phyloP scores from a whole-genome alignment of 2,888 invertebrate genomes.

The Orchesellides sinensis region DNA sequence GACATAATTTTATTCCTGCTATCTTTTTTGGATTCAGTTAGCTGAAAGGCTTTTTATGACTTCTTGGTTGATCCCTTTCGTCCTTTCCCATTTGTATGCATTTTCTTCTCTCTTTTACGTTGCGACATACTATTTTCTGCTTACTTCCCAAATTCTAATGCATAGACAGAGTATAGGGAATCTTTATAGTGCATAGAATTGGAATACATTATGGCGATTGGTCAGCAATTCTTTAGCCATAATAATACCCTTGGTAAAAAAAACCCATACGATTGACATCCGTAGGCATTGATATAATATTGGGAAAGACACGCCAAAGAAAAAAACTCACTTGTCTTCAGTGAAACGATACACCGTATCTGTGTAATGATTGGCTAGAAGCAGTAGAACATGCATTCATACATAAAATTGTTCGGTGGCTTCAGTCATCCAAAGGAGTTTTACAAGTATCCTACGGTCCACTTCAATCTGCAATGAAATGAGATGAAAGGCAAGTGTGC shows the following conservation, averaged over 20 bases:
- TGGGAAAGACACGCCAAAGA: background rate
- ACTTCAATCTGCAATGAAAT: constrained; percentile 47
- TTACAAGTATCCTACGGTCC: constrained; percentile 35
- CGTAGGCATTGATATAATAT: too few species aligned
- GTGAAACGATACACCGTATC: constrained; percentile 11
- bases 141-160: too few species aligned
- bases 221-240: constrained; percentile 24
- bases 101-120: background rate
- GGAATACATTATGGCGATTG: constrained; percentile 19
- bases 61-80: constrained; percentile 27
- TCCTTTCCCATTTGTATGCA: constrained; percentile 25
- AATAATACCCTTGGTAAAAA: too few species aligned
- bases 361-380: constrained; percentile 44
- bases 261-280: too few species aligned
- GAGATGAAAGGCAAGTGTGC: constrained; percentile 35
- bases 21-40: background rate
- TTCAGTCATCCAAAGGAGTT: background rate
- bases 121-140: background rate
- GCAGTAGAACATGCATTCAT: constrained; percentile 13
- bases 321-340: background rate
- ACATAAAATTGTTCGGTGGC: too few species aligned
- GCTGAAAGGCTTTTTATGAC: constrained; percentile 26
- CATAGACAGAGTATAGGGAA: too few species aligned
- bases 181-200: background rate
- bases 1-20: background rate